phyloP scores from a whole-genome alignment of 2,888 invertebrate genomes.

The Crematogaster levior region DNA sequence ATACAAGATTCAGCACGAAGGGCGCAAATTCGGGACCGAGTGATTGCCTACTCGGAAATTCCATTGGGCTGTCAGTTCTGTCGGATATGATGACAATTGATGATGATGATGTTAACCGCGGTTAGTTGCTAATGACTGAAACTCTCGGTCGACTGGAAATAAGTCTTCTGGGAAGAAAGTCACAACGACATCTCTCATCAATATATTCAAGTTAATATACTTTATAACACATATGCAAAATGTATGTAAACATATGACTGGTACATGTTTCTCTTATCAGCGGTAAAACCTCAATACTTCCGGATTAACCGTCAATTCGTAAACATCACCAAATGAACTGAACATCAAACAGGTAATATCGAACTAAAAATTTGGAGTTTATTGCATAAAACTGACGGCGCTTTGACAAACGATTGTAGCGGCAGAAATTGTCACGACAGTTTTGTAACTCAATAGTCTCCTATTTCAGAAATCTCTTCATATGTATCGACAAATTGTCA shows the following conservation, averaged over 20 bases:
- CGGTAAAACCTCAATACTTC: background rate
- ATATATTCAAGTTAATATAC: background rate
- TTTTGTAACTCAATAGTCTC: constrained; percentile 35
- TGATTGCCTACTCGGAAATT: constrained; percentile 67
- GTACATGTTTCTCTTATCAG: background rate
- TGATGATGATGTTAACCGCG: constrained; percentile 56
- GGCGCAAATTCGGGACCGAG: constrained; percentile 31
- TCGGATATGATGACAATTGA: constrained; percentile 62
- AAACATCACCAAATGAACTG: constrained; percentile 4
- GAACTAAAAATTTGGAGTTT: constrained; percentile 21
- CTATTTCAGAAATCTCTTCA: constrained; percentile 2
- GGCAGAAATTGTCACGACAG: constrained; percentile 27
- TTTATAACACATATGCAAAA: background rate
- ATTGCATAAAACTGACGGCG: constrained; percentile 23
- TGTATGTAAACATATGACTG: background rate
- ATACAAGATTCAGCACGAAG: constrained; percentile 29
- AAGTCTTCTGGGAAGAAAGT: constrained; percentile 13
- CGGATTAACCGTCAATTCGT: background rate
- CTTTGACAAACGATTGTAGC: constrained; percentile 6
- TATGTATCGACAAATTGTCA: constrained; percentile 31
- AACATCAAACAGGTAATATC: background rate
- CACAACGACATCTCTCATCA: background rate
- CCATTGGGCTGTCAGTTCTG: constrained; percentile 63
- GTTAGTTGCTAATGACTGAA: constrained; percentile 59
- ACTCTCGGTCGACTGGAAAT: constrained; percentile 24